phyloP scores from a whole-genome alignment of 2,113 vertebrate species.

The Hippocampus zosterae region DNA sequence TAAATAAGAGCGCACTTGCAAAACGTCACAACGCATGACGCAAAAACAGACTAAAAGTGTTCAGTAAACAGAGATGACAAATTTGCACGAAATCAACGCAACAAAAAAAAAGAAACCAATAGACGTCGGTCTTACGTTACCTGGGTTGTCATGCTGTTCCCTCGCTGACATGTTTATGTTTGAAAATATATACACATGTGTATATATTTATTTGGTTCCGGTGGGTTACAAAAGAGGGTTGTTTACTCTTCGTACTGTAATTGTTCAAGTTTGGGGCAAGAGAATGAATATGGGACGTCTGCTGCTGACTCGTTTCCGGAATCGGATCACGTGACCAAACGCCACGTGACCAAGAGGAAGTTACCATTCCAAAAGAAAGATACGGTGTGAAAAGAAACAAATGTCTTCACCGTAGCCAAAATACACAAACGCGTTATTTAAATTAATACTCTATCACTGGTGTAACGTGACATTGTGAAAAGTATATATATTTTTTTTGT shows the following conservation, averaged over 20 bases:
- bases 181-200: slow-evolving; percentile 9
- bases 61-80: not conserved
- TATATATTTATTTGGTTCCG: not conserved
- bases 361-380: not conserved
- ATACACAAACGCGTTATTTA: no score
- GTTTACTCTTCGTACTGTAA: no score
- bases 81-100: not conserved
- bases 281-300: not conserved
- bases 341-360: not conserved
- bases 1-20: not conserved
- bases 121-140: slow-evolving; percentile 21
- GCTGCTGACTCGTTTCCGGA: not conserved
- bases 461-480: no score
- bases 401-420: no score
- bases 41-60: not conserved
- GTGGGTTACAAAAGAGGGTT: not conserved
- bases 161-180: slow-evolving; percentile 34
- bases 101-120: not conserved
- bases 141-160: slow-evolving; percentile 13
- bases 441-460: no score
- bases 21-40: not conserved
- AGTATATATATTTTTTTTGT: no score
- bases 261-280: not conserved
- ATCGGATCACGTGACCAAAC: not conserved
- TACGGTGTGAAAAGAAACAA: no score